Evolutionary conservation across 1,140 invertebrate species (phyloP).

Genomic region (Aphaenogaster floridana): DNA sequence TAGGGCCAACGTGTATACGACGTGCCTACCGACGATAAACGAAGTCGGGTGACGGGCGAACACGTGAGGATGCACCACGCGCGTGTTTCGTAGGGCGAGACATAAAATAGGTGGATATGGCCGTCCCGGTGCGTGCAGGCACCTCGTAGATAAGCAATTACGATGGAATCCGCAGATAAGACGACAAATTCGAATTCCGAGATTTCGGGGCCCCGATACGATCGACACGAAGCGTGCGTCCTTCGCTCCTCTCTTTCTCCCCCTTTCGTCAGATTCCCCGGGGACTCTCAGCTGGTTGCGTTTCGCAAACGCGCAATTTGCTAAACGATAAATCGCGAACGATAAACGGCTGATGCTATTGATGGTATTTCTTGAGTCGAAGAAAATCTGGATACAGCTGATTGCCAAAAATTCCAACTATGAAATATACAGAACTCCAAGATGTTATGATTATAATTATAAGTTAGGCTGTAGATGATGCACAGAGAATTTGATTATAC

Average conservation of each 20-base stretch:
- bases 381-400: not conserved
- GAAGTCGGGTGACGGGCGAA: slow-evolving; percentile 69
- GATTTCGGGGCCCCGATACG: slow-evolving; percentile 79
- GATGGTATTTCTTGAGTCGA: not conserved
- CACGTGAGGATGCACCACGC: slow-evolving; percentile 63
- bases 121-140: slow-evolving; percentile 64
- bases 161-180: slow-evolving; percentile 84
- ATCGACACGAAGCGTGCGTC: slow-evolving; percentile 74
- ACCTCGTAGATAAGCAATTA: slow-evolving; percentile 85
- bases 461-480: too few species aligned
- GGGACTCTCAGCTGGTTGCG: not conserved
- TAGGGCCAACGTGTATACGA: slow-evolving; percentile 65
- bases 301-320: slow-evolving; percentile 31
- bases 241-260: not conserved
- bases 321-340: slow-evolving; percentile 19
- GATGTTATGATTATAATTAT: too few species aligned
- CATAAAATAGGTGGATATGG: slow-evolving; percentile 71
- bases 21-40: slow-evolving; percentile 67
- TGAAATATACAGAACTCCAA: not conserved
- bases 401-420: not conserved
- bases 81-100: slow-evolving; percentile 65
- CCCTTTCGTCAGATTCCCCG: slow-evolving; percentile 8
- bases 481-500: too few species aligned
- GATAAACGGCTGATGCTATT: slow-evolving; percentile 4
- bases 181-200: slow-evolving; percentile 82